Conservation (phyloP, 2,113 vertebrate species). For the Pimephales promelas region DNA sequence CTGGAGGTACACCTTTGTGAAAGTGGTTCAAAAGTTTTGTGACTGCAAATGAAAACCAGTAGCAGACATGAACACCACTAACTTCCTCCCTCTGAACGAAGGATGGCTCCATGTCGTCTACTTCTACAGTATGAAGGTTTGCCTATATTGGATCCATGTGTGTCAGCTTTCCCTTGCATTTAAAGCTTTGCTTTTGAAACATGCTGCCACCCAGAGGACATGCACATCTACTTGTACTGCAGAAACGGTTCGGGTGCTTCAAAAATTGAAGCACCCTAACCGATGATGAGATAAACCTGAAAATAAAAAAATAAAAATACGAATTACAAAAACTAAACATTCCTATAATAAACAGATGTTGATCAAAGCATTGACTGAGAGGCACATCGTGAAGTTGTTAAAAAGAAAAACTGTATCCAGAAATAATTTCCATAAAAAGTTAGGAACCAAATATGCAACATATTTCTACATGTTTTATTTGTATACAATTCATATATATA, state of each 20-base stretch:
- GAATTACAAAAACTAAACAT: background rate
- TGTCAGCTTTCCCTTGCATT: slow-evolving; percentile 43
- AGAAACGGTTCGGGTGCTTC: slow-evolving; percentile 31
- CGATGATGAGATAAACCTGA: background rate
- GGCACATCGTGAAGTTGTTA: background rate
- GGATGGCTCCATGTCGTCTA: slow-evolving; percentile 70
- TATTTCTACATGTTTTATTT: background rate
- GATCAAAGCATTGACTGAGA: slow-evolving; percentile 6
- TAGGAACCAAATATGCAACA: background rate
- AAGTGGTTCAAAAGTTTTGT: slow-evolving; percentile 52
- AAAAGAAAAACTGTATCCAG: slow-evolving; percentile 1
- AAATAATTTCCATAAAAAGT: background rate
- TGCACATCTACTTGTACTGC: slow-evolving; percentile 18
- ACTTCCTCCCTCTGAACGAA: slow-evolving; percentile 69
- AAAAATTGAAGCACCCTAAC: background rate
- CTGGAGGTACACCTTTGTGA: slow-evolving; percentile 43
- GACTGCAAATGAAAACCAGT: slow-evolving; percentile 65
- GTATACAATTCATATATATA: background rate
- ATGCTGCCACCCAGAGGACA: slow-evolving; percentile 60
- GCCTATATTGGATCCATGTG: slow-evolving; percentile 67
- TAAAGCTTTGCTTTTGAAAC: slow-evolving; percentile 37
- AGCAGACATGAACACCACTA: slow-evolving; percentile 68
- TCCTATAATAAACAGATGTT: background rate
- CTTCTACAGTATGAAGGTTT: slow-evolving; percentile 60
- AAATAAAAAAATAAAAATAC: background rate